Conservation (phyloP, 2,113 vertebrate genomes). For the Dasyurus viverrinus region DNA sequence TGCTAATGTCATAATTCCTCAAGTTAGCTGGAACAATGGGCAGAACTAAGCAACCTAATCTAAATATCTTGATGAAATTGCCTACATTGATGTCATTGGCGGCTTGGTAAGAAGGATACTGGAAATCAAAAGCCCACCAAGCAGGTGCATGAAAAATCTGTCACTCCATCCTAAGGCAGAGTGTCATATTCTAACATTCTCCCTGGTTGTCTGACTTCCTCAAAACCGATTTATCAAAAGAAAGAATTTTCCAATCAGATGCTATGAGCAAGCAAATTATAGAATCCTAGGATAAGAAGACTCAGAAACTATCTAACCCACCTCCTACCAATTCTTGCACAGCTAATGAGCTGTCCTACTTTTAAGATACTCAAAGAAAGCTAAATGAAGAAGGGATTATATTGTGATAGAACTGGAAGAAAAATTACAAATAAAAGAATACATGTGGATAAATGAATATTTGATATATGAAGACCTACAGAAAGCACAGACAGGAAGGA, state of each 20-base stretch:
- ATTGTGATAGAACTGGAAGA: background rate
- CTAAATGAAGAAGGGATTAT: background rate
- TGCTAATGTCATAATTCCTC: background rate
- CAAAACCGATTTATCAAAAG: background rate
- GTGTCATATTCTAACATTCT: background rate
- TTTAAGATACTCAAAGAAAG: background rate
- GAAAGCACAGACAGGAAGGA: background rate
- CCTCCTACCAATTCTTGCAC: background rate
- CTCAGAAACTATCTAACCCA: background rate
- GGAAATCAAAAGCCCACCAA: background rate
- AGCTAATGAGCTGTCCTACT: background rate
- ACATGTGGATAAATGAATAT: background rate
- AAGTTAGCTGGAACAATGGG: background rate
- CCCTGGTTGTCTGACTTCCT: background rate
- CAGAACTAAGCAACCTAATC: background rate
- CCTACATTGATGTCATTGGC: background rate
- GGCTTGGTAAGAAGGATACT: background rate
- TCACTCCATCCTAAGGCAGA: background rate
- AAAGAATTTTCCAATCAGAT: background rate
- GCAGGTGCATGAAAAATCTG: background rate
- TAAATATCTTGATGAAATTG: background rate
- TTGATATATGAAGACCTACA: background rate
- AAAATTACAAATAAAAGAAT: background rate
- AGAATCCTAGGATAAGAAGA: background rate
- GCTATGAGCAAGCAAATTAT: background rate